Base-by-base conservation (phyloP, 35 echinoderm and acorn worm species). In the Eucidaris tribuloides region DNA sequence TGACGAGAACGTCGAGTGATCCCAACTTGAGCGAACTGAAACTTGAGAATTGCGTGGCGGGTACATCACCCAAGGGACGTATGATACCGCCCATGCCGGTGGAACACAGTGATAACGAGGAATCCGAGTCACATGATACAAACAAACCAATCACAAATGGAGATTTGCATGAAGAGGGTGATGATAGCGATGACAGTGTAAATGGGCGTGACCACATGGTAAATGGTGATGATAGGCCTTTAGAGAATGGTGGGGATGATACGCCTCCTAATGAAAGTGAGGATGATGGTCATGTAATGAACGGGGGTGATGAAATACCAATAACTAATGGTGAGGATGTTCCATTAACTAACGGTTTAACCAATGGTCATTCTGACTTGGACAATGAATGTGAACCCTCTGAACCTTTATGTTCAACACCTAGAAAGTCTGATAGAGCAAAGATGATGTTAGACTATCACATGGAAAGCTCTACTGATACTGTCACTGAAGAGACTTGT, bases 391-490 rank as follows among this genome's bases (percentile, higher is more conserved):
- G 37, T 36, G 22, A 58, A 19, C 5, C 44, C 17, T 35, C 32
- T 2, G 71, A 68, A 45, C 78, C 85, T 30, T 40, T 62, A 44
- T 80, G 55, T 41, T 88, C 85, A 39, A 88, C 85, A 19, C 85
- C 85, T 11, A 60, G 56, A 32, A 74, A 77, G 48, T 25, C 45
- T 24, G 42, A 42, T 32, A 27, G 58, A 25, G 70, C 45, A 7
- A 64, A 78, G 24, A 25, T 52, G 14, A 65, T 65, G 22, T 42
- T 82, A 3, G 84, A 91, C 58, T 27, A 24, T 1, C 77, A 74
- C n/a, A 74, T 95, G 72, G 83, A 96, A 46, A 87, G 93, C 38
- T 96, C 93, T 7, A 96, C 93, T 23, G 93, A 96, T 43, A 96
- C 93, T n/a, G 77, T 96, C 1, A 96, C 88, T 9, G 93, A 87